phyloP scores from a whole-genome alignment of 2,797 vertebrate species.

The Anabas testudineus region DNA sequence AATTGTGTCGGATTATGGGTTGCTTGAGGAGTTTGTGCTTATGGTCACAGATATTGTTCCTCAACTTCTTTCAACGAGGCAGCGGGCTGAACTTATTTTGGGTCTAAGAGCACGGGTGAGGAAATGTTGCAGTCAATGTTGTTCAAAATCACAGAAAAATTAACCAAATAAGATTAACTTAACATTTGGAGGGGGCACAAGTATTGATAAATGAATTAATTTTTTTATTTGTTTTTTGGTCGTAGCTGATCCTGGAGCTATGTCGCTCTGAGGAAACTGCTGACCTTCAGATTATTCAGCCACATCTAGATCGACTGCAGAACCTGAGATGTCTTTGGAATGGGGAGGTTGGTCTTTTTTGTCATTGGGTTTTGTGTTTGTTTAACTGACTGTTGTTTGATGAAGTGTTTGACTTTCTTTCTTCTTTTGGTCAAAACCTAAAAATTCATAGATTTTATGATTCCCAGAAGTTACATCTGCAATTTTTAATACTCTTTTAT shows the following conservation, averaged over 20 bases:
- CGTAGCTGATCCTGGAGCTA: conserved; percentile 78
- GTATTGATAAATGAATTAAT: no score
- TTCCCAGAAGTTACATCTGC: no score
- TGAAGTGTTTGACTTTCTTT: no score
- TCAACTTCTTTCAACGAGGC: conserved; percentile 81
- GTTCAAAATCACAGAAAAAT: not conserved
- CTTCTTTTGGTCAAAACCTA: no score
- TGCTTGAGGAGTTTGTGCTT: conserved; percentile 84
- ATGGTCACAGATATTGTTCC: conserved; percentile 82
- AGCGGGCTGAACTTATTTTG: conserved; percentile 85
- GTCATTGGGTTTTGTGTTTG: not conserved
- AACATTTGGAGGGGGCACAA: not conserved
- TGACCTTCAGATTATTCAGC: conserved; percentile 70
- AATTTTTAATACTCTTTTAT: conserved; percentile 1
- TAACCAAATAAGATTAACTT: not conserved
- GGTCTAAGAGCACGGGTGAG: conserved; percentile 86
- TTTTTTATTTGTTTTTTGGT: conserved; percentile 36
- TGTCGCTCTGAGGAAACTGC: conserved; percentile 77
- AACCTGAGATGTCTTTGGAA: conserved; percentile 75
- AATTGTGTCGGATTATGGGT: conserved; percentile 80
- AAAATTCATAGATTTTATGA: no score
- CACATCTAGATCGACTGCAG: conserved; percentile 80
- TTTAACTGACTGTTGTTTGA: not conserved
- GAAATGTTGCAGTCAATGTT: not conserved
- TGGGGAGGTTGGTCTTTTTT: conserved; percentile 53